Conservation (phyloP, 2,113 vertebrate genomes). For the Aplodontia rufa region DNA sequence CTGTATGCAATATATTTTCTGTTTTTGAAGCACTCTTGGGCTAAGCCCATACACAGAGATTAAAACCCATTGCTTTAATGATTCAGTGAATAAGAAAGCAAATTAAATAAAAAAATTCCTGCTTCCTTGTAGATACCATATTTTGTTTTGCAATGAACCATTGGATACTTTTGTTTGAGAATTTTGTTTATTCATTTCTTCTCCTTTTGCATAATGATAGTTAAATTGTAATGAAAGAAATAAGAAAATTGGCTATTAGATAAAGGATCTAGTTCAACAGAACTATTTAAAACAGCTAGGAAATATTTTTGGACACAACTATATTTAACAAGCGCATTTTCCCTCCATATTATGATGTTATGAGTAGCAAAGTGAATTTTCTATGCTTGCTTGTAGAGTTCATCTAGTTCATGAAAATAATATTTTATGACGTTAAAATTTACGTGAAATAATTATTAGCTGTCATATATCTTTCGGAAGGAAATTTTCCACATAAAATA, state of each 20-base stretch:
- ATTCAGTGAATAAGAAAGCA: constrained; percentile 38
- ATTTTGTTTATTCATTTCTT: constrained; percentile 33
- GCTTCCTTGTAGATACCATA: constrained; percentile 38
- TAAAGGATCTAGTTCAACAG: constrained; percentile 62
- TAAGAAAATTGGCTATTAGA: constrained; percentile 47
- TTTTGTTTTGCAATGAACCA: constrained; percentile 7
- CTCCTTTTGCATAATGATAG: constrained; percentile 1
- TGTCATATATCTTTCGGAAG: constrained; percentile 19
- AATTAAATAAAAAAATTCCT: constrained; percentile 52
- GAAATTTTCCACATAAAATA: background rate
- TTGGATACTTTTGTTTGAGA: constrained; percentile 33
- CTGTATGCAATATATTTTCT: background rate
- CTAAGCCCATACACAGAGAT: background rate
- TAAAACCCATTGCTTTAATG: constrained; percentile 43
- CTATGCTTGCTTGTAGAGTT: background rate
- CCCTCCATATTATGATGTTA: background rate
- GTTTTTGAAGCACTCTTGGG: background rate
- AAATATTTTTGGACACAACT: constrained; percentile 51
- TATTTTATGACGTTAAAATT: constrained; percentile 41
- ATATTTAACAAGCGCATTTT: constrained; percentile 49
- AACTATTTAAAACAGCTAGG: background rate
- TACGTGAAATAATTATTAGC: constrained; percentile 11
- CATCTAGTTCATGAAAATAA: constrained; percentile 38
- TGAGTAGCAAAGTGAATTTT: background rate
- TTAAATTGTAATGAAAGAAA: constrained; percentile 64